Evolutionary conservation across 2,113 vertebrate genomes (phyloP).

Genomic region (Probosciger aterrimus): DNA sequence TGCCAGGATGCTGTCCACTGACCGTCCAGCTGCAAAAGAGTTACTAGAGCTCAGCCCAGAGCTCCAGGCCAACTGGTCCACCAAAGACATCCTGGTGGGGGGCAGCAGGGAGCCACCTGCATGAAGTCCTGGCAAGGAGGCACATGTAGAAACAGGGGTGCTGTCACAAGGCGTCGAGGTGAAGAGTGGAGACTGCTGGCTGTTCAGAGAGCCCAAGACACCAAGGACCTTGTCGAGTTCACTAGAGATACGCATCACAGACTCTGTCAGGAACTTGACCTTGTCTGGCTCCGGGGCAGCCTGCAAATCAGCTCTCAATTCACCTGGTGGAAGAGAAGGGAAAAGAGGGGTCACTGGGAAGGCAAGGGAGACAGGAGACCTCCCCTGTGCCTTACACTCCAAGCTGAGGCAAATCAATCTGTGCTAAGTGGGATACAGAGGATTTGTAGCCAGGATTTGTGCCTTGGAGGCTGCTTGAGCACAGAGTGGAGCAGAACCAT

Average conservation of each 20-base stretch:
- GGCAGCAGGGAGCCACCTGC: not conserved
- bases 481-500: not conserved
- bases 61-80: constrained; percentile 65
- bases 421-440: not conserved
- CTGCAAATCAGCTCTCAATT: not conserved
- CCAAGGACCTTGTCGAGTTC: constrained; percentile 82
- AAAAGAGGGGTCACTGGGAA: not conserved
- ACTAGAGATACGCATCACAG: constrained; percentile 81
- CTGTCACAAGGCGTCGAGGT: not conserved
- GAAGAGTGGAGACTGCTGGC: constrained; percentile 26
- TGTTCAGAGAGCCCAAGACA: constrained; percentile 71
- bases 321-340: not conserved
- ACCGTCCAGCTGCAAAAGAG: not conserved
- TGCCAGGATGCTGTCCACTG: constrained; percentile 70
- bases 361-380: not conserved
- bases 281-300: constrained; percentile 64
- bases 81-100: not conserved
- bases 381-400: not conserved
- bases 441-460: not conserved
- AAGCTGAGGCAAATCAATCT: fast-evolving
- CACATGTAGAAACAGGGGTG: not conserved
- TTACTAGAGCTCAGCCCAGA: not conserved
- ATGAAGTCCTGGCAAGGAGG: not conserved
- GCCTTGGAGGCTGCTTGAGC: not conserved
- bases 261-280: constrained; percentile 79